phyloP scores from a whole-genome alignment of 2,888 invertebrate genomes.

The Dromius quadrimaculatus region DNA sequence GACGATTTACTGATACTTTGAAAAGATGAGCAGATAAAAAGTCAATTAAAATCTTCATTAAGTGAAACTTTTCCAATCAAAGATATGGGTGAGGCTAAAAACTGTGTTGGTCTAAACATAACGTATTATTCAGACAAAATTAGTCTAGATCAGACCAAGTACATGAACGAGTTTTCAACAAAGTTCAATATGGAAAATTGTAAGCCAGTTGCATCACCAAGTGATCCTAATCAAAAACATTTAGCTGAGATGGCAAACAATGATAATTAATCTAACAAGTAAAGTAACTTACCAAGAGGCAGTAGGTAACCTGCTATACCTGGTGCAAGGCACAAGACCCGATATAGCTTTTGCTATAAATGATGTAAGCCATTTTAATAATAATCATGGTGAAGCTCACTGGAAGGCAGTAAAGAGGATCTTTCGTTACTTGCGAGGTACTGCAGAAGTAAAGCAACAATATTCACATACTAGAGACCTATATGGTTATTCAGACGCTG shows the following conservation, averaged over 20 bases:
- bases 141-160: constrained; percentile 32
- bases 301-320: neutral
- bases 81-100: constrained; percentile 33
- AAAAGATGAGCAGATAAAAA: neutral
- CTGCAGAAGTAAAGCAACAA: neutral
- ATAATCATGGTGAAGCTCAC: neutral
- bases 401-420: neutral
- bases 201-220: constrained; percentile 43
- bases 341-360: neutral
- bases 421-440: neutral
- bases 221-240: constrained; percentile 9
- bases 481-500: no score
- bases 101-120: constrained; percentile 47
- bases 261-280: neutral
- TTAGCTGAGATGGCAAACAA: neutral
- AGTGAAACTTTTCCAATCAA: constrained; percentile 30
- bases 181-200: constrained; percentile 47
- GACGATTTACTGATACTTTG: constrained; percentile 19
- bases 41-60: neutral
- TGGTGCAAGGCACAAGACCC: neutral
- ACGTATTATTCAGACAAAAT: constrained; percentile 28
- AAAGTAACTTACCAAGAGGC: neutral
- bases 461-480: no score
- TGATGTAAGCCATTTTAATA: neutral
- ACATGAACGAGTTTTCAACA: constrained; percentile 37